Base-by-base conservation (phyloP, 2,797 vertebrate genomes). In the Hylomyscus alleni region DNA sequence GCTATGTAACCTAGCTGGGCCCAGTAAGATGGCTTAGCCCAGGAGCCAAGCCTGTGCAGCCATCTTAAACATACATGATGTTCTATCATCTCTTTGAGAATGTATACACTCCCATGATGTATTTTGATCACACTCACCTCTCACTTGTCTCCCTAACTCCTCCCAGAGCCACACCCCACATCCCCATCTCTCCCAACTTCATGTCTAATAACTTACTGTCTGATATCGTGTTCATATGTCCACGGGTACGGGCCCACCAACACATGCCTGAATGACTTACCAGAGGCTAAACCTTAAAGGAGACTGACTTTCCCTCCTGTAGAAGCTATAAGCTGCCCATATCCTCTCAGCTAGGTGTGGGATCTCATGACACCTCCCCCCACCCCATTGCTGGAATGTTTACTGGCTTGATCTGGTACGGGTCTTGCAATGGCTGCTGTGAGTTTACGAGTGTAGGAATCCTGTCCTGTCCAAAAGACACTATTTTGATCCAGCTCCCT, bases 11-110 rank as follows among this genome's bases (percentile, higher is more conserved):
- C 78, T n/a, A 60, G 22, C 52, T 15, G 22, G 67, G 26, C 24
- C 58, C 94, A 75, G 67, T 37, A 69, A 47, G 0, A 0, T 8
- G 0, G 4, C 24, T 40, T 6, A 0, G 0, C 1, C 37, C 19
- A 69, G 89, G 11, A 77, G 50, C 50, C 85, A 87, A 8, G 31
- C 44, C 44, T 65, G 40, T 47, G 40, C 37, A 84, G 3, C 9
- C 47, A 26, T 72, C 34, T 52, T 86, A 72, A n/a, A 69, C 31
- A 34, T 34, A 26, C 37, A 14, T 47, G 47, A 47, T 44, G 12
- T 34, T 69, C 37, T 17, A 72, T 54, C 52, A 72, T 15, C 14
- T 54, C n/a, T 72, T 29, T 26, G 84, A 86, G 34, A 54, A 72
- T 29, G 37, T 17, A 40, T 19, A 8, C 34, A 29, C 3, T 13